phyloP scores from a whole-genome alignment of 2,113 vertebrate species.

The Thalassoma bifasciatum region DNA sequence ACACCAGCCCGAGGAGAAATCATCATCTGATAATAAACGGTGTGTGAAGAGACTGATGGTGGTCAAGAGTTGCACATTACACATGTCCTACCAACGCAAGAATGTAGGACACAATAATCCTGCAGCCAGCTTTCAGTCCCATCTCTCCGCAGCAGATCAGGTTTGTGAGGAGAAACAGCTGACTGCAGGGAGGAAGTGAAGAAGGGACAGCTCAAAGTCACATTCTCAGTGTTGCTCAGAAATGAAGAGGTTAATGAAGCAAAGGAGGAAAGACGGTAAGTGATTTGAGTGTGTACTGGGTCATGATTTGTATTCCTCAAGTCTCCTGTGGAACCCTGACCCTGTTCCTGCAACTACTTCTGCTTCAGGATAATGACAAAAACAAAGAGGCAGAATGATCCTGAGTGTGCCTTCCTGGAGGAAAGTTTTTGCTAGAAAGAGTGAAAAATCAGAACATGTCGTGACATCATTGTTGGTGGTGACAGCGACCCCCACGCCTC shows the following conservation, averaged over 20 bases:
- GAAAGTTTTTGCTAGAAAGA: conserved; percentile 14
- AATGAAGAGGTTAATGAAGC: no score
- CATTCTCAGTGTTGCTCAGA: neutral
- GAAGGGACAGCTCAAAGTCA: no score
- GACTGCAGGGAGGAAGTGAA: no score
- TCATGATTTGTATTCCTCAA: neutral
- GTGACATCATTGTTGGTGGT: conserved; percentile 37
- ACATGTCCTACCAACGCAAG: neutral
- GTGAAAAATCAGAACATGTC: conserved; percentile 32
- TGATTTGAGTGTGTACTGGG: no score
- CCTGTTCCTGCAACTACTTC: neutral
- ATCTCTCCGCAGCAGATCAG: neutral
- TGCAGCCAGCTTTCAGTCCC: neutral
- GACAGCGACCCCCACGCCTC: conserved; percentile 36
- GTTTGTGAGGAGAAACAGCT: neutral
- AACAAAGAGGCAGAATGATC: neutral
- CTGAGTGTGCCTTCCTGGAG: neutral
- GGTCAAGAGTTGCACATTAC: neutral
- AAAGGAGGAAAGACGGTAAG: no score
- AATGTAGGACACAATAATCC: neutral
- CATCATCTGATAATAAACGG: neutral
- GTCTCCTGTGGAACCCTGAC: neutral
- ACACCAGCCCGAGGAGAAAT: neutral
- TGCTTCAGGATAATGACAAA: neutral
- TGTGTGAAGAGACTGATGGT: neutral